Evolutionary conservation across 2,113 vertebrate species (phyloP).

Genomic region (Gopherus flavomarginatus): DNA sequence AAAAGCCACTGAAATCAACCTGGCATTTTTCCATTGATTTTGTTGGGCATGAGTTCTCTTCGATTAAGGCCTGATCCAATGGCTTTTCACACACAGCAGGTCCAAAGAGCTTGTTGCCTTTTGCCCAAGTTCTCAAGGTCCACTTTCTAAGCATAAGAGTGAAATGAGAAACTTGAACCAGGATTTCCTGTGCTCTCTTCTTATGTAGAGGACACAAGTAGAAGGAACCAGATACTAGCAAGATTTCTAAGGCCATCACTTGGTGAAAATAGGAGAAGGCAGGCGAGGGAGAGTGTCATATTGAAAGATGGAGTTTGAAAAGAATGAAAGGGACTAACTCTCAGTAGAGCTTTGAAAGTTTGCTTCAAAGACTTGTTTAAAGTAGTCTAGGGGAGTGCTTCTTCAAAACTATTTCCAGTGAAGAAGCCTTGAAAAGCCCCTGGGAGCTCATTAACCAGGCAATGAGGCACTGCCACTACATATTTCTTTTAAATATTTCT

Average conservation of each 20-base stretch:
- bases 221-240: neutral
- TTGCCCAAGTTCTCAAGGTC: neutral
- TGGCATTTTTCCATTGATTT: neutral
- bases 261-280: neutral
- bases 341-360: neutral
- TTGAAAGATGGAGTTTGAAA: neutral
- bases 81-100: neutral
- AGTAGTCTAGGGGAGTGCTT: neutral
- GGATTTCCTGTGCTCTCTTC: neutral
- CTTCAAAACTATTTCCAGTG: neutral
- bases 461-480: neutral
- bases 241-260: neutral
- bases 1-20: neutral
- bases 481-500: neutral
- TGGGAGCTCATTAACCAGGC: neutral
- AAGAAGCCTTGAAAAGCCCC: neutral
- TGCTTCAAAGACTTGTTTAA: neutral
- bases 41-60: too few relatives aligned
- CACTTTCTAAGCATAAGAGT: neutral
- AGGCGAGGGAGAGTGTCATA: fast-evolving
- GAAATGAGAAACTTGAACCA: neutral
- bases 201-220: neutral
- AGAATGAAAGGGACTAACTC: neutral
- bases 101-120: neutral
- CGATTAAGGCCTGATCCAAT: neutral